Conservation (phyloP, 2,113 vertebrate genomes). For the Cervus canadensis region DNA sequence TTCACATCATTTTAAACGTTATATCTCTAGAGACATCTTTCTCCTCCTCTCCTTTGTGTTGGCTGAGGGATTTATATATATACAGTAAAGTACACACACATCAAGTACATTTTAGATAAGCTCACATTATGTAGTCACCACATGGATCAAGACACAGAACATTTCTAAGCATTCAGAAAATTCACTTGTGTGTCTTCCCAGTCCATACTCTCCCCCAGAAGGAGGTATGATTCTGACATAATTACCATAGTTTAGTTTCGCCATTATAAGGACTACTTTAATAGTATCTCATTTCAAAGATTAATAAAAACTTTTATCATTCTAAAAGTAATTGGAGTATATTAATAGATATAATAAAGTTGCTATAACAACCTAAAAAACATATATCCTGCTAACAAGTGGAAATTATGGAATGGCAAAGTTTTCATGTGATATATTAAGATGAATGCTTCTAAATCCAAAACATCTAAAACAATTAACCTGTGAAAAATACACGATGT, state of each 20-base stretch:
- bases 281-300: slow-evolving; percentile 61
- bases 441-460: neutral
- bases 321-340: neutral
- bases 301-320: slow-evolving; percentile 48
- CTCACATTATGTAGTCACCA: neutral
- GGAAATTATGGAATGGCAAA: neutral
- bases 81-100: neutral
- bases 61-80: neutral
- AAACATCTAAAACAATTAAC: neutral
- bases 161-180: neutral
- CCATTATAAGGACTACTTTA: slow-evolving; percentile 57
- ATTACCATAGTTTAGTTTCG: slow-evolving; percentile 1
- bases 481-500: neutral
- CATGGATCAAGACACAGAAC: neutral
- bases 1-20: slow-evolving; percentile 46
- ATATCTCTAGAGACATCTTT: neutral
- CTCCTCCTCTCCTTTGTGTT: neutral
- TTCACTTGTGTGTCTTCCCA: neutral
- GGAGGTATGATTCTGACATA: neutral
- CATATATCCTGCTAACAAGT: neutral
- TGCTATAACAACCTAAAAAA: neutral
- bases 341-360: neutral
- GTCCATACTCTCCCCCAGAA: neutral
- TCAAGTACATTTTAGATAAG: neutral
- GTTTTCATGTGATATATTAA: neutral